phyloP scores from a whole-genome alignment of 2,113 vertebrate genomes.

The Orycteropus afer region DNA sequence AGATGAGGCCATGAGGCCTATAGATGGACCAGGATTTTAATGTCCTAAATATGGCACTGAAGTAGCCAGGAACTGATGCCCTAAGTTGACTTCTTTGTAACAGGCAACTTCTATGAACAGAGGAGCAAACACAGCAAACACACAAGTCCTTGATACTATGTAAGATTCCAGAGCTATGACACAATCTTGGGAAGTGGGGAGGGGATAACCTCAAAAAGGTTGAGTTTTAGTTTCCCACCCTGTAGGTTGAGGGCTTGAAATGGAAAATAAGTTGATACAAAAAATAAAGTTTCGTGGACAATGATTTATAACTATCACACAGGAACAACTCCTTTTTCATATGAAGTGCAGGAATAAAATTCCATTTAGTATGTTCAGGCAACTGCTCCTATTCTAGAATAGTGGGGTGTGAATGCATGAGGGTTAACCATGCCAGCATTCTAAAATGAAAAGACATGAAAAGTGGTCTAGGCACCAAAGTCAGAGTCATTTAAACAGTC shows the following conservation, averaged over 20 bases:
- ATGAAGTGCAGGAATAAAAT: neutral
- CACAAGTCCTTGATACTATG: fast-evolving
- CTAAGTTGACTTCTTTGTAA: neutral
- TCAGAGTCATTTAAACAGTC: neutral
- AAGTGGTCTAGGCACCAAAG: neutral
- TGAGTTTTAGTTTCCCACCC: neutral
- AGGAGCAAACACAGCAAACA: neutral
- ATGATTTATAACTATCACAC: no score
- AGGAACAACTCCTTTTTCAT: neutral
- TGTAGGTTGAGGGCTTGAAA: neutral
- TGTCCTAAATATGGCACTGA: neutral
- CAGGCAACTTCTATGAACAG: neutral
- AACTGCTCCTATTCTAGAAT: neutral
- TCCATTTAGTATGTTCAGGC: neutral
- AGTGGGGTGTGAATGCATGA: neutral
- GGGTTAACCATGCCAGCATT: neutral
- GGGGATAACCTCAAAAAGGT: neutral
- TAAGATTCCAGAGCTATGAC: neutral
- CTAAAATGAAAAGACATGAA: neutral
- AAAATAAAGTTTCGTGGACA: neutral
- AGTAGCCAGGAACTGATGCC: neutral
- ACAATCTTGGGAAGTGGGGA: neutral
- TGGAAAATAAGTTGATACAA: neutral
- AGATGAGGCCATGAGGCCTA: fast-evolving
- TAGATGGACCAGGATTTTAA: neutral